phyloP scores from a whole-genome alignment of 2,888 invertebrate genomes.

The Shargacucullia verbasci region DNA sequence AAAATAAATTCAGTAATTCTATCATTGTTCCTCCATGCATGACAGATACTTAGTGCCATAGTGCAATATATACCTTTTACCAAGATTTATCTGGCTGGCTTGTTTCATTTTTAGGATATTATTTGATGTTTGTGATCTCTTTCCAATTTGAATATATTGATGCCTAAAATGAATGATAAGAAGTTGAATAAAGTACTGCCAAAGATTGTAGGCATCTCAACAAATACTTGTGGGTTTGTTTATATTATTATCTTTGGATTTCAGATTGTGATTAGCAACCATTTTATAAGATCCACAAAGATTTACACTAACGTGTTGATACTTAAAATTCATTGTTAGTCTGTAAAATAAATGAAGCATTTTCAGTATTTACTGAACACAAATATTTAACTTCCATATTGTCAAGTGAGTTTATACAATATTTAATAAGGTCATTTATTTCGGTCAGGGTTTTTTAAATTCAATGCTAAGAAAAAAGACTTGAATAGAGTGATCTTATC shows the following conservation, averaged over 20 bases:
- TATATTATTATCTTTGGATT: constrained; percentile 1
- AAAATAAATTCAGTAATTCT: no score
- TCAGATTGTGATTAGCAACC: constrained; percentile 7
- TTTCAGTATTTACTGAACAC: constrained; percentile 40
- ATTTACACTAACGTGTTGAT: constrained; percentile 1
- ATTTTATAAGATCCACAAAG: constrained; percentile 1
- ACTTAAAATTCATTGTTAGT: constrained; percentile 16
- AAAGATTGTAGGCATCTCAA: constrained; percentile 41
- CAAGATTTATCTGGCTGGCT: no score
- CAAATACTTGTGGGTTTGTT: constrained; percentile 19
- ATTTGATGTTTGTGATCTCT: no score
- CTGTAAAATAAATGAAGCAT: constrained; percentile 27
- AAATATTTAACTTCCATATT: constrained; percentile 35
- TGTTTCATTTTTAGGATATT: no score
- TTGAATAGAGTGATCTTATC: constrained; percentile 48
- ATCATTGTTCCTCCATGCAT: no score
- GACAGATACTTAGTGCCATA: no score
- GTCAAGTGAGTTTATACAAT: constrained; percentile 36
- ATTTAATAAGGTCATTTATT: constrained; percentile 53
- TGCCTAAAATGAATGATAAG: constrained; percentile 5
- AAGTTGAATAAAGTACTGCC: constrained; percentile 37
- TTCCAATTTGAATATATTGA: constrained; percentile 31
- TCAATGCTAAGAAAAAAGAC: constrained; percentile 39
- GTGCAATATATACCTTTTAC: no score
- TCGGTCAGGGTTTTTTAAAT: constrained; percentile 56